phyloP scores from a whole-genome alignment of 2,888 invertebrate species.

The Philaethria dido region DNA sequence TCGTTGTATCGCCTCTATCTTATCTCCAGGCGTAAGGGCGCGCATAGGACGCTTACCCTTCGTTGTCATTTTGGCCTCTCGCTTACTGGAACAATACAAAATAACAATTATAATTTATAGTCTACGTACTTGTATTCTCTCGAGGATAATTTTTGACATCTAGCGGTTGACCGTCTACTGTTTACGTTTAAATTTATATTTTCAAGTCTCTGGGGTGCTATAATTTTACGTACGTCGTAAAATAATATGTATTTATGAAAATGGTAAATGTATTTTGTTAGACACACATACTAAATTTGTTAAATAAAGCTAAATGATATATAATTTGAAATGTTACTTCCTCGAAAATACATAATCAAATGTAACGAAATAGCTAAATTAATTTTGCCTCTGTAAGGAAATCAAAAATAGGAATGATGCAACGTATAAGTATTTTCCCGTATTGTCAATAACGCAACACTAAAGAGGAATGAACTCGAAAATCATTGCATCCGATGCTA shows the following conservation, averaged over 20 bases:
- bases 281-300: not conserved
- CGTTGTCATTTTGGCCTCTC: slow-evolving; percentile 83
- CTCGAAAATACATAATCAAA: not conserved
- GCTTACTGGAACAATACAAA: slow-evolving; percentile 66
- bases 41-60: slow-evolving; percentile 92
- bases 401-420: slow-evolving; percentile 8
- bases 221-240: slow-evolving; percentile 25
- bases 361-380: not conserved
- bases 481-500: slow-evolving; percentile 24
- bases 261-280: not conserved
- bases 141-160: slow-evolving; percentile 26
- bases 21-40: slow-evolving; percentile 90
- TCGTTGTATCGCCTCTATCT: slow-evolving; percentile 91
- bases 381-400: not conserved
- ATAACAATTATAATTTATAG: slow-evolving; percentile 15
- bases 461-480: slow-evolving; percentile 33
- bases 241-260: slow-evolving; percentile 12
- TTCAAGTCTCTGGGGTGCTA: slow-evolving; percentile 26
- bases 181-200: slow-evolving; percentile 40
- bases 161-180: slow-evolving; percentile 34
- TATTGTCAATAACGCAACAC: slow-evolving; percentile 10
- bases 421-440: not conserved
- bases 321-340: not conserved
- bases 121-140: slow-evolving; percentile 5
- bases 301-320: not conserved